Evolutionary conservation across 2,113 vertebrate genomes (phyloP), one percentile per base, ranked within the genome.

Genomic region (Fulica atra): DNA sequence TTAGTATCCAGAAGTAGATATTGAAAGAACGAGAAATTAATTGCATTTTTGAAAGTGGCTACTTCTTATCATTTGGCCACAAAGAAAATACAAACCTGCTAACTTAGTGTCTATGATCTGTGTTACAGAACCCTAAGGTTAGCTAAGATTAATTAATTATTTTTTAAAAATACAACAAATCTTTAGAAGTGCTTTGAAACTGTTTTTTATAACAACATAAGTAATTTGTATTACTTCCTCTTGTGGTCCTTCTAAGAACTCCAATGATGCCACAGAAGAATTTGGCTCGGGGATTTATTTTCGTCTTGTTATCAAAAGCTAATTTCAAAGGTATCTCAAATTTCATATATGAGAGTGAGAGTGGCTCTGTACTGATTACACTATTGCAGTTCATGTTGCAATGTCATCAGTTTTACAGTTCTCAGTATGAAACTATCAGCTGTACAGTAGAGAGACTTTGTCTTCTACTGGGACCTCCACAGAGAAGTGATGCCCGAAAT

Each of bases 1-100:
- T 74, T 90, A 90, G 59, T 82, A 88, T 94, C 63, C 59, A 86
- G 63, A 90, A 95, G 90, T 35, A 90, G 74, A 40, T 48, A 65
- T 73, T 36, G 90, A 23, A 90, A 88, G 61, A 71, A 81, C 74
- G 23, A 31, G 72, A 63, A 76, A 89, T 89, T 95, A 95, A 85
- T 92, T 94, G 36, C 79, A 51, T 59, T 46, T 53, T 88, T 64
- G 28, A 80, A 88, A 53, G 40, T 1, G 33, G 28, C 25, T 91
- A 57, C 73, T 87, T 89, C 59, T 96, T 89, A n/a, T 23, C 25
- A 72, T 72, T 79, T 88, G 4, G 0, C 50, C 46, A 69, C 71
- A 54, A 86, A 77, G 7, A 13, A 86, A 73, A 65, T 25, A 24
- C 1, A 26, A 79, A 68, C 56, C 72, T 0, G 16, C 19, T 76